Conservation (phyloP, 2,113 vertebrate genomes). For the Platichthys stellatus region DNA sequence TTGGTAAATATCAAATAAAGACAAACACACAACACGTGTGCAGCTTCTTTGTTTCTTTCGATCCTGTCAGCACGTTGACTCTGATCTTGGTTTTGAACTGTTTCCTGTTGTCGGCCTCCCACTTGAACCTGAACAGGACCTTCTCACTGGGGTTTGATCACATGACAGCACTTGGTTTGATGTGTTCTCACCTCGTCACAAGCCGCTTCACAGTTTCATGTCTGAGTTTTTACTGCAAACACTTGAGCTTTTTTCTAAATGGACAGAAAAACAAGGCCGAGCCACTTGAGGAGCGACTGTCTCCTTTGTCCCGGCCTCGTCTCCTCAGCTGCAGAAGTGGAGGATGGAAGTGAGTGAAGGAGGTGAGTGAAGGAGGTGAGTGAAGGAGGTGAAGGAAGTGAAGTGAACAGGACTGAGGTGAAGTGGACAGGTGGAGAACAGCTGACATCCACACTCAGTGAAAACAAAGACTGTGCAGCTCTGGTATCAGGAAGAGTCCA, state of each 20-base stretch:
- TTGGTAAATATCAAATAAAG: too few species aligned
- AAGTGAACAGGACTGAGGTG: too few species aligned
- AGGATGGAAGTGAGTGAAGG: too few species aligned
- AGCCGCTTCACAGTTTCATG: background rate
- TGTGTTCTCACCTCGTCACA: background rate
- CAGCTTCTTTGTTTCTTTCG: too few species aligned
- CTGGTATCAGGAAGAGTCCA: constrained; percentile 63
- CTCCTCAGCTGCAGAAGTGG: too few species aligned
- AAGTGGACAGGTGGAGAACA: constrained; percentile 36
- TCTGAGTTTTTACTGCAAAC: background rate
- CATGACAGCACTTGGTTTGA: background rate
- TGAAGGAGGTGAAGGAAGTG: too few species aligned
- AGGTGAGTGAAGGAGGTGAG: too few species aligned
- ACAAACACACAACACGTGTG: constrained; percentile 1
- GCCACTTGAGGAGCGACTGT: background rate
- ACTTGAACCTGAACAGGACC: too few species aligned
- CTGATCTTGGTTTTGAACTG: background rate
- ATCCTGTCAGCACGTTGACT: too few species aligned
- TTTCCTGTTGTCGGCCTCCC: background rate
- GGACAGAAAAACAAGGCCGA: background rate
- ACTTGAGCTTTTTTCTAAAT: background rate
- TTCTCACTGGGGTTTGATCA: too few species aligned
- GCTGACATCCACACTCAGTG: constrained; percentile 44
- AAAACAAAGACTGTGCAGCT: constrained; percentile 59
- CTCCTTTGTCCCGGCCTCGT: background rate